Evolutionary conservation across 2,113 vertebrate species (phyloP).

Genomic region (Dipodomys merriami): DNA sequence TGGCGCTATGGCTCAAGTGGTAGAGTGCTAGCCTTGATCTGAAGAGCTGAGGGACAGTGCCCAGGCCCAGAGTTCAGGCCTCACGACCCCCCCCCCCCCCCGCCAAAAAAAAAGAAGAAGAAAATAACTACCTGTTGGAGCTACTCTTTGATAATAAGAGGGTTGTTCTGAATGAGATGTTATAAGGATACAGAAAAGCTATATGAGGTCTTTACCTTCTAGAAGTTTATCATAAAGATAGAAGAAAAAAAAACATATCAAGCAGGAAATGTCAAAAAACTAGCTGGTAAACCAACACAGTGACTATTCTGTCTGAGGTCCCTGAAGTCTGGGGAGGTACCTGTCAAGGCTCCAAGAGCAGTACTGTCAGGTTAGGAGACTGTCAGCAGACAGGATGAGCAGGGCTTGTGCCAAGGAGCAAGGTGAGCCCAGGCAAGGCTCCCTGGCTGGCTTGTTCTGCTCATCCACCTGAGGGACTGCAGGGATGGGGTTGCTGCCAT

Average conservation of each 20-base stretch:
- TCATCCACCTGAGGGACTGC: not conserved
- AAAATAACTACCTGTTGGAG: not conserved
- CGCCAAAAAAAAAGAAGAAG: not conserved
- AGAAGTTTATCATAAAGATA: not conserved
- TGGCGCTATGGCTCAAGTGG: too few relatives aligned
- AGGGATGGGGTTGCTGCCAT: not conserved
- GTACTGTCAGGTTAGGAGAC: not conserved
- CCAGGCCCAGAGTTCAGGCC: too few relatives aligned
- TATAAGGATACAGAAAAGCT: not conserved
- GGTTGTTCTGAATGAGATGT: not conserved
- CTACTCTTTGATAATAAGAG: too few relatives aligned
- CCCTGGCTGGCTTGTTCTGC: too few relatives aligned
- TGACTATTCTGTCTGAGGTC: not conserved
- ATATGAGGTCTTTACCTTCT: not conserved
- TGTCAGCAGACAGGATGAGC: rapidly evolving
- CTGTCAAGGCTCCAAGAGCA: not conserved
- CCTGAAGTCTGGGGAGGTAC: not conserved
- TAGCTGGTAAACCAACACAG: not conserved
- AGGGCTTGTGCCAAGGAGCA: not conserved
- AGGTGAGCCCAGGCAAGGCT: too few relatives aligned
- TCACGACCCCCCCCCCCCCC: too few relatives aligned
- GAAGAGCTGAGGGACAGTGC: too few relatives aligned
- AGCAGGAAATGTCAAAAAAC: not conserved
- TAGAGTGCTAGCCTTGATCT: too few relatives aligned
- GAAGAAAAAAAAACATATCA: not conserved